Conservation (phyloP, 2,113 vertebrate genomes). For the Vireo altiloquus region DNA sequence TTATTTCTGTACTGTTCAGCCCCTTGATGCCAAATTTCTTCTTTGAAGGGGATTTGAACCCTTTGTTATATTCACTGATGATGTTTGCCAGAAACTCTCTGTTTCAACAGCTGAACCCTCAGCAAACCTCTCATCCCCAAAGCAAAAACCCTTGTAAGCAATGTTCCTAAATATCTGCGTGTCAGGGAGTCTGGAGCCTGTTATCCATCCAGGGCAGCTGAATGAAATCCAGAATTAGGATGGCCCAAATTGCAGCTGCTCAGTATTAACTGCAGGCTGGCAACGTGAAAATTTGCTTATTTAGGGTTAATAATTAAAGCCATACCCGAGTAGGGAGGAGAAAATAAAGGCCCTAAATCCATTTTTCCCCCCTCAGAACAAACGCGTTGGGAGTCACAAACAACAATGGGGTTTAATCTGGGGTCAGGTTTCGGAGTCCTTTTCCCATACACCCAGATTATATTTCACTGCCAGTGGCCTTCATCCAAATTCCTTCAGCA, state of each 20-base stretch:
- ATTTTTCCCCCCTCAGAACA: background rate
- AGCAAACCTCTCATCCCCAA: background rate
- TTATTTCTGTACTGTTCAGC: background rate
- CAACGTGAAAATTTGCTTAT: background rate
- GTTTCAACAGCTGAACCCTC: background rate
- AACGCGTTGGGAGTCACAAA: background rate
- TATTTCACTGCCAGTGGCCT: background rate
- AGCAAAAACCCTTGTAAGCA: background rate
- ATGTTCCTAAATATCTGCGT: background rate
- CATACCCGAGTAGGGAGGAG: background rate
- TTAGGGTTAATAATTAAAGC: constrained; percentile 36
- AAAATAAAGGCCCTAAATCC: background rate
- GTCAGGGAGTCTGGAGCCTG: background rate
- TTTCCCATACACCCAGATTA: background rate
- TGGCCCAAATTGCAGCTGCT: background rate
- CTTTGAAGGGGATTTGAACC: background rate
- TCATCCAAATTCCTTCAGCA: background rate
- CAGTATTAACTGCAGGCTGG: background rate
- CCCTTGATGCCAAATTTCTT: background rate
- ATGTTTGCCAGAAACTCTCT: background rate
- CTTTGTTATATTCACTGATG: background rate
- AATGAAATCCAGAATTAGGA: background rate
- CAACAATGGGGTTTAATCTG: constrained; percentile 28
- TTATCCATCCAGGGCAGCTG: background rate
- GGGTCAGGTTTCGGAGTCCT: constrained; percentile 23